These are phyloP conservation scores for Drosophila eugracilis DNA, from an alignment of 1,140 invertebrate species.

Conservation along the genomic window DNA sequence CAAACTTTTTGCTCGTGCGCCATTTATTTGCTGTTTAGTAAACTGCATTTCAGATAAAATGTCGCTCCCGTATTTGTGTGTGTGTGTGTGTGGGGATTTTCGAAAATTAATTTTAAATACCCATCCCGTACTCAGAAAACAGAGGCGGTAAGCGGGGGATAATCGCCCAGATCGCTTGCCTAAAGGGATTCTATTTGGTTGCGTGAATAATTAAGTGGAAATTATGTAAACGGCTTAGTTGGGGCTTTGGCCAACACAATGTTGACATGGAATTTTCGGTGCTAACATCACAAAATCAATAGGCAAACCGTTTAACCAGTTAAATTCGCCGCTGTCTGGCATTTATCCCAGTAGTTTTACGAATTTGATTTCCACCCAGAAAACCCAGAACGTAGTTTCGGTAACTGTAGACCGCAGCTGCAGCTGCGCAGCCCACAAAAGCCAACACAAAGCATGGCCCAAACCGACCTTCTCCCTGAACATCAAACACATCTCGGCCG, in stretches of 20 bases:
- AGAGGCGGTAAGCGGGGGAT: conserved; percentile 10
- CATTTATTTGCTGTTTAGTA: conserved; percentile 71
- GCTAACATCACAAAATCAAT: conserved; percentile 40
- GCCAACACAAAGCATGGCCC: conserved; percentile 32
- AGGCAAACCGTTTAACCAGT: conserved; percentile 29
- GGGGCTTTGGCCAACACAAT: conserved; percentile 30
- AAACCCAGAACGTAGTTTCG: conserved; percentile 18
- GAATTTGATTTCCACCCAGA: conserved; percentile 30
- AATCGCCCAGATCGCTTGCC: conserved; percentile 41
- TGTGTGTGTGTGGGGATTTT: conserved; percentile 22
- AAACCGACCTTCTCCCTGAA: conserved; percentile 4
- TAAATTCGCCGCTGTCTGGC: conserved; percentile 1
- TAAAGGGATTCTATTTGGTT: conserved; percentile 36
- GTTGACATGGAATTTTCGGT: conserved; percentile 32
- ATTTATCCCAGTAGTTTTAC: conserved; percentile 7
- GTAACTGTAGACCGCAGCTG: conserved; percentile 30
- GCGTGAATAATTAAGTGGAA: conserved; percentile 52
- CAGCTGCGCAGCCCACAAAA: conserved; percentile 43
- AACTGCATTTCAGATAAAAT: conserved; percentile 52
- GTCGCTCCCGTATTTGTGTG: background rate
- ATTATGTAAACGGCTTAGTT: conserved; percentile 48
- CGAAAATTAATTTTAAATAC: conserved; percentile 48
- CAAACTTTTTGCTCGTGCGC: conserved; percentile 58
- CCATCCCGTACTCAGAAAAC: conserved; percentile 1
- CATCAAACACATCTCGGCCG: conserved; percentile 30